A percentile compares a stretch with the other conserved stretches of the same genome.
phyloP scores from a whole-genome alignment of 2,888 invertebrate genomes.

The Cerastoderma edule region DNA sequence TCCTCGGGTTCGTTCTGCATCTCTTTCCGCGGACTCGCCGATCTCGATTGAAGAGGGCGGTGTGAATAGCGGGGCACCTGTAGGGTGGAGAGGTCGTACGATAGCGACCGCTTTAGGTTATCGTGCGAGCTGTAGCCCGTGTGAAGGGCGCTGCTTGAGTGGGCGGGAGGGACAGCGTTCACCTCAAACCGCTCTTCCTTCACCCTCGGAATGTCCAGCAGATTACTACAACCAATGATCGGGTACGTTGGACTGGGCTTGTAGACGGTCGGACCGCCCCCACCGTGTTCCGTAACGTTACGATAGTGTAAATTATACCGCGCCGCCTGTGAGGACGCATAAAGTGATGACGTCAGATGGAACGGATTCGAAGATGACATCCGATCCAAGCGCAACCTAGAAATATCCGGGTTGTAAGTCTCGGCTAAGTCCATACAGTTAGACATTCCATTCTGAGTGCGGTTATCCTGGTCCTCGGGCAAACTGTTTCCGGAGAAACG shows the following conservation, averaged over 20 bases:
- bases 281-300: background rate
- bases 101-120: conserved; percentile 29
- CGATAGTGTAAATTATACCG: conserved; percentile 18
- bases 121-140: conserved; percentile 8
- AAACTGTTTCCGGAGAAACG: background rate
- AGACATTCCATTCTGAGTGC: background rate
- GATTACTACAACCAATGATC: conserved; percentile 1
- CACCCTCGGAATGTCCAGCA: background rate
- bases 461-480: no score
- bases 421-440: no score
- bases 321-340: background rate
- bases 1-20: conserved; percentile 70
- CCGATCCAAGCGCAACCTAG: background rate
- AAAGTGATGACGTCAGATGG: conserved; percentile 18
- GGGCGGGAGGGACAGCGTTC: background rate
- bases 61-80: conserved; percentile 7
- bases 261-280: background rate
- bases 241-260: conserved; percentile 21
- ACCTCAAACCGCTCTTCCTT: background rate
- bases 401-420: background rate
- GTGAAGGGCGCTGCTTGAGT: background rate
- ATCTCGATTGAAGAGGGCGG: conserved; percentile 29
- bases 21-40: conserved; percentile 32
- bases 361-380: background rate
- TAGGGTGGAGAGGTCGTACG: conserved; percentile 32